Base-by-base conservation (phyloP, 1,140 invertebrate genomes). In the Aplysia californica region DNA sequence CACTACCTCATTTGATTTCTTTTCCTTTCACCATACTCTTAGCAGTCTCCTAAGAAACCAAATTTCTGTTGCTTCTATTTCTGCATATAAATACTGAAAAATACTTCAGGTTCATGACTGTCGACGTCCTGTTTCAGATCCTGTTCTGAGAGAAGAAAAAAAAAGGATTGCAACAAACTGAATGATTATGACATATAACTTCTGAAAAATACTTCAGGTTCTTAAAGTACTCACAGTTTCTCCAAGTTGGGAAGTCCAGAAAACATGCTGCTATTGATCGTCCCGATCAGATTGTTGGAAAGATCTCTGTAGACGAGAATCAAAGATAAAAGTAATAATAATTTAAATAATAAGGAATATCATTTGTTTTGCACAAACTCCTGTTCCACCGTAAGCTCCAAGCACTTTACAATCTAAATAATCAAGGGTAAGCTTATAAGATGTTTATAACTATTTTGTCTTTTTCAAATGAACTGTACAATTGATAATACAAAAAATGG, bases 191-290 rank as follows among this genome's bases (percentile, higher is more conserved):
- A 50, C n/a, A 50, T 50, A 50, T 50, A 50, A 50, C n/a, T 50
- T 50, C 10, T 50, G 10, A 15, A 50, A n/a, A 50, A 50, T n/a
- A 50, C 44, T 15, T 50, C 44, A 50, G 44, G 10, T 50, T 15
- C n/a, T 26, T 20, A 55, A 1, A 41, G 6, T 65, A 84, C 87
- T 88, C 84, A 89, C 87, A 89, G 69, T 83, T 83, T 87, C 44
- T 85, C 81, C 50, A 89, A 74, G 23, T 85, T 86, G 15, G 80
- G 80, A 20, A 89, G 72, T 56, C 87, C 87, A 23, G 77, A 75
- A 78, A 89, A 88, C 75, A 88, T 87, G 58, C 77, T 80, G 41
- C 81, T 82, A 75, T 85, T 85, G 23, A 88, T 80, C 39, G 79
- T 83, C 35, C 82, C 83, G 59, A 88, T 82, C 36, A 82, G 83